phyloP scores from a whole-genome alignment of 2,113 vertebrate genomes.

The Epinephelus moara region DNA sequence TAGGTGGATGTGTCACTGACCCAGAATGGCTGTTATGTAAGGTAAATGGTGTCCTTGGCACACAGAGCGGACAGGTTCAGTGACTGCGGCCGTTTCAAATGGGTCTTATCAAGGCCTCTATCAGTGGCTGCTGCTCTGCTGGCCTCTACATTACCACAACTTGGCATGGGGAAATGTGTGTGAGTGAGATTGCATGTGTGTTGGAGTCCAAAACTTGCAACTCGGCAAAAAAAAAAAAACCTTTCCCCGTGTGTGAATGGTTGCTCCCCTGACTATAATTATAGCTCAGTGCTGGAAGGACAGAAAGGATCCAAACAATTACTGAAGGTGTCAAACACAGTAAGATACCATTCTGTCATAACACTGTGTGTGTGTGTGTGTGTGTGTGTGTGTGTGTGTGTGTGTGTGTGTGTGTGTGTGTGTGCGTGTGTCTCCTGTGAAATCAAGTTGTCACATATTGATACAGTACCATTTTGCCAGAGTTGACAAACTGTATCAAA shows the following conservation, averaged over 20 bases:
- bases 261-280: constrained; percentile 43
- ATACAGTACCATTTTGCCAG: background rate
- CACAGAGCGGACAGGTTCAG: constrained; percentile 53
- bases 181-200: constrained; percentile 17
- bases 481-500: background rate
- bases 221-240: constrained; percentile 12
- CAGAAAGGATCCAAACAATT: constrained; percentile 25
- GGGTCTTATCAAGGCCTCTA: constrained; percentile 67
- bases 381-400: constrained; percentile 32
- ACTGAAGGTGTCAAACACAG: constrained; percentile 28
- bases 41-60: constrained; percentile 70
- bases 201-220: constrained; percentile 45
- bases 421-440: background rate
- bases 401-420: constrained; percentile 31
- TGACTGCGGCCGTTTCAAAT: constrained; percentile 56
- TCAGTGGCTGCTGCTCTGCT: constrained; percentile 45
- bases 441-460: background rate
- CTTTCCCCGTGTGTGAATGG: constrained; percentile 1
- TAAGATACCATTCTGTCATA: constrained; percentile 21
- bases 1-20: constrained; percentile 64
- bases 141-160: constrained; percentile 25
- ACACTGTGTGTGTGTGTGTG: constrained; percentile 27
- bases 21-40: constrained; percentile 62
- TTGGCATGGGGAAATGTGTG: constrained; percentile 32
- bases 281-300: constrained; percentile 34